Evolutionary conservation across 1,140 invertebrate species (phyloP).

Genomic region (Phthorimaea operculella): DNA sequence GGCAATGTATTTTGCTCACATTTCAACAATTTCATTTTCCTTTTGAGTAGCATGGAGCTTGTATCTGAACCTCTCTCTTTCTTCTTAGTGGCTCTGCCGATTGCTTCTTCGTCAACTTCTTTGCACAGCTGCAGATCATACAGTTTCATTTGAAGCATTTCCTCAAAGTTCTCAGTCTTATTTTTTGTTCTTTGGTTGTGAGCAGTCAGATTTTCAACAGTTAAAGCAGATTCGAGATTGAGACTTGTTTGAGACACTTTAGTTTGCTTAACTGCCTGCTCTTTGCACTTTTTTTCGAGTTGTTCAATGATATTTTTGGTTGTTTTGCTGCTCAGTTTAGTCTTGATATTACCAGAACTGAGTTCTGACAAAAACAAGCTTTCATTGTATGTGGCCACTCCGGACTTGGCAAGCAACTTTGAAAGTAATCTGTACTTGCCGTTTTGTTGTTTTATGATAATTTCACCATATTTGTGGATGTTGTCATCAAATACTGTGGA

Average conservation of each 20-base stretch:
- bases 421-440: slow-evolving; percentile 26
- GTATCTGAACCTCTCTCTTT: background rate
- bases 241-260: slow-evolving; percentile 22
- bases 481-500: slow-evolving; percentile 50
- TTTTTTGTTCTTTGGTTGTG: slow-evolving; percentile 12
- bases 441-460: slow-evolving; percentile 27
- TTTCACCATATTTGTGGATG: slow-evolving; percentile 53
- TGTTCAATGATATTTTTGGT: slow-evolving; percentile 13
- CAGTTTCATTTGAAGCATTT: slow-evolving; percentile 28
- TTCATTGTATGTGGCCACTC: slow-evolving; percentile 27
- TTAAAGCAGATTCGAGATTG: slow-evolving; percentile 25
- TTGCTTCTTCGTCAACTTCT: slow-evolving; percentile 36
- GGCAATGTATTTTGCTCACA: slow-evolving; percentile 1
- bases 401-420: slow-evolving; percentile 25
- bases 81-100: slow-evolving; percentile 25
- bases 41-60: slow-evolving; percentile 8
- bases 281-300: slow-evolving; percentile 25
- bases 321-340: slow-evolving; percentile 21
- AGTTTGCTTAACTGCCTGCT: slow-evolving; percentile 20
- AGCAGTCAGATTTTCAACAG: slow-evolving; percentile 25
- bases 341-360: slow-evolving; percentile 26
- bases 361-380: slow-evolving; percentile 32
- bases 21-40: slow-evolving; percentile 19
- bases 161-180: background rate
- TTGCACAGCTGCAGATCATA: slow-evolving; percentile 40